Percentiles rank a stretch among this genome's conserved stretches.
Conservation (phyloP, 2,113 vertebrate species). For the Sula dactylatra region DNA sequence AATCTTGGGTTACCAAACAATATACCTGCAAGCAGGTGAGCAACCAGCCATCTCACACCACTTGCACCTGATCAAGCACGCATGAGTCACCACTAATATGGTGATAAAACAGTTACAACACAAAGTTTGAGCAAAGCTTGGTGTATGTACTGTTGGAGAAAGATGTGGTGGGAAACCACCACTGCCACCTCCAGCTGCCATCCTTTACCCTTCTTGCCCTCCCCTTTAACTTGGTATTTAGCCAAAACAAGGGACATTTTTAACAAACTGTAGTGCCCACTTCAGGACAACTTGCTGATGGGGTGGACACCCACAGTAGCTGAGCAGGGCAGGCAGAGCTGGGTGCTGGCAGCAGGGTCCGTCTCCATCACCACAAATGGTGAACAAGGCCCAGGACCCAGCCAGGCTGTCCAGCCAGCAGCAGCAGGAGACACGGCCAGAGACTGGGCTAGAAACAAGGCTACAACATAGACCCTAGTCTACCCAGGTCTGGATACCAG, state of each 20-base stretch:
- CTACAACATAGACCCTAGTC: neutral
- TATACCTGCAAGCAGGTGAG: neutral
- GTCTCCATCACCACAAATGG: neutral
- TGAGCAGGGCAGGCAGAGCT: neutral
- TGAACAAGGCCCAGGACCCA: neutral
- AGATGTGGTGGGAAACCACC: neutral
- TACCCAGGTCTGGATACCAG: neutral
- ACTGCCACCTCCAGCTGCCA: neutral
- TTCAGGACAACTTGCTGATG: neutral
- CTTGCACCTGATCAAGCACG: neutral
- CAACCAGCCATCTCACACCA: neutral
- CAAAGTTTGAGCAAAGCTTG: neutral
- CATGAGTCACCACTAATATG: neutral
- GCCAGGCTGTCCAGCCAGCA: neutral
- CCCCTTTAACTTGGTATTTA: neutral
- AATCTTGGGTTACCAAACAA: neutral
- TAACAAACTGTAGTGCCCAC: neutral
- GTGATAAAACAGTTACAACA: neutral
- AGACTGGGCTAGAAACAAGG: neutral
- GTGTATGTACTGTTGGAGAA: neutral
- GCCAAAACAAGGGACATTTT: neutral
- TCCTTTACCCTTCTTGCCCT: neutral
- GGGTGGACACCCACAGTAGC: neutral
- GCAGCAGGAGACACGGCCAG: neutral
- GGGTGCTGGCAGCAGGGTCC: neutral